phyloP scores from a whole-genome alignment of 2,797 vertebrate genomes.

The Lepus oiostolus region DNA sequence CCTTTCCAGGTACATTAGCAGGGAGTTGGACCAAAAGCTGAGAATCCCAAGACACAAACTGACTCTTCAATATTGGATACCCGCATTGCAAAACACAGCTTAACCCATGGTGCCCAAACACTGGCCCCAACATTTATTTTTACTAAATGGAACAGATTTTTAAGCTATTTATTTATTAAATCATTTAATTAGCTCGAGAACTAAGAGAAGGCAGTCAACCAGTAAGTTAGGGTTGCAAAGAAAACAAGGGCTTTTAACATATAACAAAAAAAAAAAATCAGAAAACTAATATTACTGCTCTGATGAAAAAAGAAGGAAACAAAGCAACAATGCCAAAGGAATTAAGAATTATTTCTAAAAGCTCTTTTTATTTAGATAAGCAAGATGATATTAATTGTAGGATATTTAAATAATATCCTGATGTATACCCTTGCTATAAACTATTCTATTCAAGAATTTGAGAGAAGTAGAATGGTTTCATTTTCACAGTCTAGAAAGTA shows the following conservation, averaged over 20 bases:
- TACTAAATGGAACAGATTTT: no score
- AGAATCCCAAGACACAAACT: no score
- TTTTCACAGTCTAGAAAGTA: not conserved
- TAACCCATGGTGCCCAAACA: no score
- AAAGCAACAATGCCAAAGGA: not conserved
- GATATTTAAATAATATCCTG: not conserved
- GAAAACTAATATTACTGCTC: not conserved
- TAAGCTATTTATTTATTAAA: conserved; percentile 18
- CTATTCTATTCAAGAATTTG: not conserved
- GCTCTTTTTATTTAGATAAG: not conserved
- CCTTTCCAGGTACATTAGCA: no score
- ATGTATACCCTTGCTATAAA: not conserved
- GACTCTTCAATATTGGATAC: no score
- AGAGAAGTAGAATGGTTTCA: not conserved
- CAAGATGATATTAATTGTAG: not conserved
- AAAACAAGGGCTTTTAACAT: not conserved
- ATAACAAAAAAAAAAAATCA: not conserved
- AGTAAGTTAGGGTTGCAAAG: not conserved
- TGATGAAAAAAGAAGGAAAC: conserved; percentile 8
- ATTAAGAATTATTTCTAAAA: conserved; percentile 3
- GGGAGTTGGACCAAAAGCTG: no score
- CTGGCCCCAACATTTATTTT: no score
- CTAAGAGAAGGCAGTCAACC: conserved; percentile 1
- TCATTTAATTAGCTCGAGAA: not conserved
- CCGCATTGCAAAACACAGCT: no score